A percentile compares a stretch with the other conserved stretches of the same genome.
Conservation (phyloP, 2,888 invertebrate species). For the Eristalis pertinax region DNA sequence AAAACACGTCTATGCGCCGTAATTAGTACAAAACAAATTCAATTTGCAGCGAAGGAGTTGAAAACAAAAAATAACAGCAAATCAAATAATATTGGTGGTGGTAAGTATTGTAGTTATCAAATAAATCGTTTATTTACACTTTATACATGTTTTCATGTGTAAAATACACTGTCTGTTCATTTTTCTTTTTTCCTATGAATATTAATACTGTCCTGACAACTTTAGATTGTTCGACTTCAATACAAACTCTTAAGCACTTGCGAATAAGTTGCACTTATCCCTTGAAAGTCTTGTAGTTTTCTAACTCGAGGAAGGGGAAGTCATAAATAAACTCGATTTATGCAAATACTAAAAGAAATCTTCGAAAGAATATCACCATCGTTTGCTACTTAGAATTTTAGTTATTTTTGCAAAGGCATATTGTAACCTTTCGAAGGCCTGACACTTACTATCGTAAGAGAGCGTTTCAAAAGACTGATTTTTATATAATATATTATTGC, state of each 20-base stretch:
- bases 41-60: slow-evolving; percentile 4
- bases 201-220: slow-evolving; percentile 61
- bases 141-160: slow-evolving; percentile 58
- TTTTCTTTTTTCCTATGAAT: slow-evolving; percentile 18
- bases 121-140: slow-evolving; percentile 62
- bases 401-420: no score
- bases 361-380: no score
- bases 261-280: background rate
- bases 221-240: background rate
- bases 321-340: background rate
- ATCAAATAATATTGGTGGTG: background rate
- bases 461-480: no score
- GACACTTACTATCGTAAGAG: no score
- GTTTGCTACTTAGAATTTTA: no score
- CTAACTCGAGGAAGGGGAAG: background rate
- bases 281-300: background rate
- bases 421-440: no score
- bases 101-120: background rate
- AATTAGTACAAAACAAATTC: slow-evolving; percentile 7
- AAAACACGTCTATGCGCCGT: slow-evolving; percentile 62
- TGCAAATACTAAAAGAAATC: no score
- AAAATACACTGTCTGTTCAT: slow-evolving; percentile 42
- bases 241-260: background rate
- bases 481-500: no score
- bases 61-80: background rate